Percentiles rank a stretch among this genome's conserved stretches.
These are phyloP conservation scores for Phylloscopus collybita DNA, from an alignment of 2,797 vertebrate genomes.

Conservation along the genomic window DNA sequence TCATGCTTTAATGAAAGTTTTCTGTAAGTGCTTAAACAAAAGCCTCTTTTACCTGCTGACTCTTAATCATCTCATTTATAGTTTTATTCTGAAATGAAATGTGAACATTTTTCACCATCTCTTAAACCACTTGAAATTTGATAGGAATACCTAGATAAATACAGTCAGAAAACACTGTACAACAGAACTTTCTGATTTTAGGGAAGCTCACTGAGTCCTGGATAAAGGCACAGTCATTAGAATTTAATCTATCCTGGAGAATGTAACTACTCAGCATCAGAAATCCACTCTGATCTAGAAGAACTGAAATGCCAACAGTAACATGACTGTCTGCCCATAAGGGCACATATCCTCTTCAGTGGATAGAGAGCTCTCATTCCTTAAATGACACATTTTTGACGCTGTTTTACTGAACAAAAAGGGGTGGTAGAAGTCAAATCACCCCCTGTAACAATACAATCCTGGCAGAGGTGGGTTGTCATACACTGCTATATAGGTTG, in stretches of 20 bases:
- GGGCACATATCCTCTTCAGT: background rate
- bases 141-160: background rate
- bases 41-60: background rate
- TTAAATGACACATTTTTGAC: background rate
- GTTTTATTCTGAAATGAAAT: background rate
- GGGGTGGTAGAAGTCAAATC: conserved; percentile 5
- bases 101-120: background rate
- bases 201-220: background rate
- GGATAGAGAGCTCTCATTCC: background rate
- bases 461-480: background rate
- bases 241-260: background rate
- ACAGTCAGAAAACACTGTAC: background rate
- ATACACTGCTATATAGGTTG: background rate
- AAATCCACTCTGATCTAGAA: background rate
- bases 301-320: background rate
- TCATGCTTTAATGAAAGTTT: conserved; percentile 1
- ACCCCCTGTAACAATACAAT: conserved; percentile 22
- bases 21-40: background rate
- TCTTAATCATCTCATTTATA: background rate
- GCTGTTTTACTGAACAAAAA: conserved; percentile 26
- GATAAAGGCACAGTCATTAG: background rate
- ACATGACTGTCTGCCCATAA: background rate
- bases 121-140: background rate
- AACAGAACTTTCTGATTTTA: background rate
- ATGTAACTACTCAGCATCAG: background rate